These are phyloP conservation scores for Pristiophorus japonicus DNA, from an alignment of 2,113 vertebrate species.

Conservation along the genomic window DNA sequence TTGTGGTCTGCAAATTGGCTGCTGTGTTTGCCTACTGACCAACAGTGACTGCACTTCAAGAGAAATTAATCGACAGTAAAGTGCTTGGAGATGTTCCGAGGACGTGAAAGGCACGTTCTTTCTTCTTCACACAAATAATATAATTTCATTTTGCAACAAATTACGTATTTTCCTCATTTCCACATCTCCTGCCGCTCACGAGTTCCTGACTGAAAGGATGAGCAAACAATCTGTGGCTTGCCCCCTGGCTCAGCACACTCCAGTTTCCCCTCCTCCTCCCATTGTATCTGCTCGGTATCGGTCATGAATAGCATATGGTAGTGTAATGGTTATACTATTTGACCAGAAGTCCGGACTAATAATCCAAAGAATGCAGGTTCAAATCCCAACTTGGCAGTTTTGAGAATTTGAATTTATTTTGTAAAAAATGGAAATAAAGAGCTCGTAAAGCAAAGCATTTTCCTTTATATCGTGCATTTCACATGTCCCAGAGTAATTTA, in stretches of 20 bases:
- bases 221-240: background rate
- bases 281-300: background rate
- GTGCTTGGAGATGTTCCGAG: background rate
- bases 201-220: background rate
- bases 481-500: background rate
- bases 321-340: background rate
- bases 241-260: background rate
- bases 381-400: too few species aligned
- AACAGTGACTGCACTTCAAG: background rate
- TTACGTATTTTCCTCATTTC: background rate
- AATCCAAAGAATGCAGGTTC: background rate
- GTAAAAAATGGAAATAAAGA: background rate
- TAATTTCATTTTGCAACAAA: background rate
- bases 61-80: background rate
- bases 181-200: background rate
- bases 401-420: background rate
- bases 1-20: background rate
- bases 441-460: background rate
- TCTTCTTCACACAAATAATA: too few species aligned
- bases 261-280: background rate
- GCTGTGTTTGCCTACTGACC: background rate
- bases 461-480: background rate
- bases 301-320: background rate
- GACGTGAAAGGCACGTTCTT: too few species aligned
- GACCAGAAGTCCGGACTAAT: background rate